Base-by-base conservation (phyloP, 2,888 invertebrate genomes). In the Automeris io region DNA sequence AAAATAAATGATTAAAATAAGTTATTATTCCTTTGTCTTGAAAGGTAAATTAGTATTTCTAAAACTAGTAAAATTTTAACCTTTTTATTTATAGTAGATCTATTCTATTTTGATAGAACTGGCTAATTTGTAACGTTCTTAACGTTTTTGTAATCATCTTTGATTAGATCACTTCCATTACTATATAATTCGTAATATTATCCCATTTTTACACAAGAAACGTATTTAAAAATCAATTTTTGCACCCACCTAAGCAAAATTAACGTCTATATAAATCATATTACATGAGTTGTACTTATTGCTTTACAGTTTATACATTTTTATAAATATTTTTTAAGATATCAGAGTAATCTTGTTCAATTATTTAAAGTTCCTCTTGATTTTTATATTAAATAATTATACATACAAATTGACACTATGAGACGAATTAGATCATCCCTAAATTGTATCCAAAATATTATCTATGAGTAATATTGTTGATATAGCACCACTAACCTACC, bases 391-490 rank as follows among this genome's bases (percentile, higher is more conserved):
- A 33, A 34, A 29, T 21, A 39, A 33, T 21, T 34, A 39, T 23
- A 34, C 9, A 18, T 65, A 59, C 46, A 72, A 85, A 82, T 83
- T 82, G 81, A 85, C 82, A 57, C 46, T 61, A 44, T 59, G 63
- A 70, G 70, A 73, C 57, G 68, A 53, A 61, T 45, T 45, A 51
- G 47, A 58, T 70, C 70, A 72, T 74, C 76, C 70, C 70, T 73
- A 78, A 79, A 80, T 67, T 54, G 59, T 60, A 67, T 78, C 64
- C 54, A 75, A 82, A 76, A 73, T 73, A 80, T 76, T 78, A 66
- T 77, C 75, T 81, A 79, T 75, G 70, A 77, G 81, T 79, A 78
- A 83, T 83, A 81, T 75, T 68, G 56, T 67, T 51, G 69, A 71
- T 64, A 73, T 81, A 83, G 83, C 83, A 85, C 85, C 85, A 70